Evolutionary conservation across 2,797 vertebrate genomes (phyloP), one percentile per base, ranked within the genome.

Genomic region (Pseudochaenichthys georgianus): DNA sequence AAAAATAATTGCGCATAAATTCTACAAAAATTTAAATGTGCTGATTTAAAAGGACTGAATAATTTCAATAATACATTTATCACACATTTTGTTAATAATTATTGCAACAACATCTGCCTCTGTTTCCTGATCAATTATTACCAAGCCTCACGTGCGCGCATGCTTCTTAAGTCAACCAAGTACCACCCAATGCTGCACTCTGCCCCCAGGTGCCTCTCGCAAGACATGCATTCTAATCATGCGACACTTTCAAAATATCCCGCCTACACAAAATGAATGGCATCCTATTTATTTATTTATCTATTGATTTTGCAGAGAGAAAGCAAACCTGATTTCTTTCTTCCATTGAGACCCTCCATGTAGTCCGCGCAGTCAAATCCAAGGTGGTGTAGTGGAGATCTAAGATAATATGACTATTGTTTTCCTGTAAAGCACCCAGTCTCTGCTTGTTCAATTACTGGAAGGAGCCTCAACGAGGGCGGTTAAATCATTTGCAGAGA

Each of bases 111-210:
- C 54, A 94, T 91, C 83, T 73, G 84, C 68, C 75, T 90, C 90
- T 87, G 82, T 91, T 93, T 95, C 94, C 86, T 91, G 77, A 87
- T 87, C 92, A 95, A 96, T 96, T 95, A 95, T 95, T 92, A 93
- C 81, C 72, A 88, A 92, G 90, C 69, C 79, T 70, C 76, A 90
- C 92, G 89, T 80, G 64, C 81, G 59, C 80, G 83, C 90, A 77
- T 81, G 75, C 78, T 88, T 79, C 90, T 65, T 52, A 82, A 93
- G 65, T 89, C 91, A 93, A 93, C 85, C 91, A 84, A 79, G 66
- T 77, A 88, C 86, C 91, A 82, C 79, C 90, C 70, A 89, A 91
- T 87, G 84, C 86, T 92, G 87, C 86, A 93, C 88, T 94, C 89
- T 83, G 92, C 82, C 90, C 92, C 85, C 87, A 94, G 83, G 92